phyloP scores from a whole-genome alignment of 2,113 vertebrate genomes.

The Scytalopus superciliaris region DNA sequence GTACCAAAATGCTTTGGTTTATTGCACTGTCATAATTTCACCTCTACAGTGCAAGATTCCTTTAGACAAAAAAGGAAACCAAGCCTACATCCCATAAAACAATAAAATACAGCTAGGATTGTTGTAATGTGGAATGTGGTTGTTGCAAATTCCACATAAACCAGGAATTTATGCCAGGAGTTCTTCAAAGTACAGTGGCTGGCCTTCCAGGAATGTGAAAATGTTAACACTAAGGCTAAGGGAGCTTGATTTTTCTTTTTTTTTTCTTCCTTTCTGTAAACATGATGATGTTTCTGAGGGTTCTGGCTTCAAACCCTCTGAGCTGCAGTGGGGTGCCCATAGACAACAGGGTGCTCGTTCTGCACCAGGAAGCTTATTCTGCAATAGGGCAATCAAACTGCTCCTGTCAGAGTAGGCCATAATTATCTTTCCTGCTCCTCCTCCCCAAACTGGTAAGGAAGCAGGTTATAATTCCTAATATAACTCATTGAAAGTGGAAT shows the following conservation, averaged over 20 bases:
- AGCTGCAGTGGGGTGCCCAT: rapidly evolving
- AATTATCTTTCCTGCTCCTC: neutral
- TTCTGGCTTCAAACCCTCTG: neutral
- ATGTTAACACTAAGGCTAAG: neutral
- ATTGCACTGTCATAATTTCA: neutral
- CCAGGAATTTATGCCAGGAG: neutral
- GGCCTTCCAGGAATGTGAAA: conserved; percentile 8
- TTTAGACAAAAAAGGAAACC: conserved; percentile 8
- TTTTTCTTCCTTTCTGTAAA: neutral
- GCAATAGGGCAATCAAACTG: neutral
- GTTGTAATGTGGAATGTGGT: neutral
- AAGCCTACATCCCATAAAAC: neutral
- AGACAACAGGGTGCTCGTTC: neutral
- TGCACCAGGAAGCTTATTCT: neutral
- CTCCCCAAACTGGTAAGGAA: neutral
- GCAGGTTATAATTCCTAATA: neutral
- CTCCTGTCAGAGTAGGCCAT: neutral
- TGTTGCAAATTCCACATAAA: conserved; percentile 1
- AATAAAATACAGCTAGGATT: neutral
- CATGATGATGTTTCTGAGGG: neutral
- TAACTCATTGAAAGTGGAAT: neutral
- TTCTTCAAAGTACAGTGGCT: neutral
- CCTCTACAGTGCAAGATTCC: neutral
- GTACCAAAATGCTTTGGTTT: neutral
- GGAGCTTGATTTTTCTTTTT: neutral